Percentiles rank a stretch among this genome's conserved stretches.
Evolutionary conservation across 1,140 invertebrate species (phyloP).

Genomic region (Brachystomella parvula): DNA sequence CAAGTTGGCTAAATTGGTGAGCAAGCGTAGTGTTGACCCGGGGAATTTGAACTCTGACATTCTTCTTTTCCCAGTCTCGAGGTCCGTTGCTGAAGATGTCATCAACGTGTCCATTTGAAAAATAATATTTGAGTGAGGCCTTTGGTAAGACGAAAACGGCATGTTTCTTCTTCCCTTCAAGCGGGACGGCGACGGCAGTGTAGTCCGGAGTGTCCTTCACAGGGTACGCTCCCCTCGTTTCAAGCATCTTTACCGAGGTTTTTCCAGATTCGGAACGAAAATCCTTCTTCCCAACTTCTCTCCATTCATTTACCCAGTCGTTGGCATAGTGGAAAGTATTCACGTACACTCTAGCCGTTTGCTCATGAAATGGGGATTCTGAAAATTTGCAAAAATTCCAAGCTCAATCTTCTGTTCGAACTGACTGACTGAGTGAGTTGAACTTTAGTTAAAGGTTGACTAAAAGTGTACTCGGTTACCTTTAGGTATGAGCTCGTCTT

Average conservation of each 20-base stretch:
- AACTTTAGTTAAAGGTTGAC: background rate
- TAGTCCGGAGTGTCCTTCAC: background rate
- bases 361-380: constrained; percentile 5
- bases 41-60: constrained; percentile 10
- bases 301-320: background rate
- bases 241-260: background rate
- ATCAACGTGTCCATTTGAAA: background rate
- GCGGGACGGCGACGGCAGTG: constrained; percentile 10
- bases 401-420: background rate
- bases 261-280: background rate
- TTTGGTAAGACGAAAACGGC: background rate
- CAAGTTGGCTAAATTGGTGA: background rate
- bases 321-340: constrained; percentile 12
- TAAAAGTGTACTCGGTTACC: background rate
- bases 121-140: background rate
- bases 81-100: constrained; percentile 4
- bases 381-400: background rate
- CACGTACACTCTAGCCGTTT: constrained; percentile 9
- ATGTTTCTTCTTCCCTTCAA: constrained; percentile 1
- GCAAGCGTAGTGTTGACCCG: constrained; percentile 1
- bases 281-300: background rate
- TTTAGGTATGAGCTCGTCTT: constrained; percentile 1
- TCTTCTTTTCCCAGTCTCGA: background rate
- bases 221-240: background rate
- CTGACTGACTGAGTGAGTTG: too few species aligned